Evolutionary conservation across 1,140 invertebrate species (phyloP), one percentile per base, ranked within the genome.

Genomic region (Trypoxylus dichotomus): DNA sequence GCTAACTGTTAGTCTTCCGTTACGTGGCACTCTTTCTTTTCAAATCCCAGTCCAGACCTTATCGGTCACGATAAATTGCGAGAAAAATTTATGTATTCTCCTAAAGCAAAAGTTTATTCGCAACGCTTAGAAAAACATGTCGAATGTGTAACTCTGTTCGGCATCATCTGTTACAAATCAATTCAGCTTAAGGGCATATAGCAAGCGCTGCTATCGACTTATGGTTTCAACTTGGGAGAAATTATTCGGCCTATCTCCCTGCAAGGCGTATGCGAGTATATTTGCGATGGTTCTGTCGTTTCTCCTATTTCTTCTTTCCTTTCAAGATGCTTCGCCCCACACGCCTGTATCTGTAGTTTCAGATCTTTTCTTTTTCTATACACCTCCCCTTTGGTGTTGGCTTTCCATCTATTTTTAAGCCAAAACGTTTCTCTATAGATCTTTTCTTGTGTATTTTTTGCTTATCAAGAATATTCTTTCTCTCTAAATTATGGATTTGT

Each of bases 161-260:
- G 60, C 60, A 63, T 63, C 60, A 63, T 63, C 60, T 63, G 60
- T 63, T 63, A 63, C 60, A 63, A 63, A 63, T 63, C 60, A 63
- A 63, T 63, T 63, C 60, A 63, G 60, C 60, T 63, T 63, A 63
- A 63, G 60, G 60, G 60, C 60, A 63, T 27, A 63, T 63, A 63
- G 60, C 60, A 11, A 11, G 60, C 60, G 60, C 60, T 63, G 60
- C 60, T 63, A 63, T 63, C 60, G 60, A 63, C 60, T 63, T 63
- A 63, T 63, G 60, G 60, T 63, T 11, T 19, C 60, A 19, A 63
- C 3, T 63, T 63, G 60, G 60, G 25, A 63, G 60, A 63, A 63
- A 63, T 63, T 63, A 63, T 63, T 63, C 60, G 13, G 60, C 60
- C 60, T 63, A 63, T 63, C 60, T 63, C 60, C 24, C 25, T 27